Evolutionary conservation across 2,113 vertebrate genomes (phyloP).

Genomic region (Paedocypris sp.): DNA sequence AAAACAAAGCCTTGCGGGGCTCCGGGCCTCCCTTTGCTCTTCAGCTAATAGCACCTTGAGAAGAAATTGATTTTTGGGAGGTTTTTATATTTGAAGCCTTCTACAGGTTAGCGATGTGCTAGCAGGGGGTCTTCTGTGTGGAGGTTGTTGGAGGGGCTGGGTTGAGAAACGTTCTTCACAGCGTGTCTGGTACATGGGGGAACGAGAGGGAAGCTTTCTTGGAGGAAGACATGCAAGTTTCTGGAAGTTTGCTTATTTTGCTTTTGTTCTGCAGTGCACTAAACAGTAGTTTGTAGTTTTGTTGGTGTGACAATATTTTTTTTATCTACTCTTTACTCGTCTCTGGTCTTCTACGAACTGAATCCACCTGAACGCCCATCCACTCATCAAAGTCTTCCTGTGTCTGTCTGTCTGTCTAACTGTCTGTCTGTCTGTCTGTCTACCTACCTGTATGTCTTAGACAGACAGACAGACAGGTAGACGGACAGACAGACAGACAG

Average conservation of each 20-base stretch:
- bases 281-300: no score
- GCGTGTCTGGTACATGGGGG: constrained; percentile 43
- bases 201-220: constrained; percentile 4
- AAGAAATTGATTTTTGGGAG: constrained; percentile 65
- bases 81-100: constrained; percentile 46
- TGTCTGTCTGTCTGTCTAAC: no score
- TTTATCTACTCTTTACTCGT: no score
- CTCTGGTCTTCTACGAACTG: no score
- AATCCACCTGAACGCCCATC: no score
- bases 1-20: constrained; percentile 53
- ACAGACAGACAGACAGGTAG: no score
- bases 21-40: constrained; percentile 53
- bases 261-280: no score
- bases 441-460: no score
- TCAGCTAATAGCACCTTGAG: constrained; percentile 52
- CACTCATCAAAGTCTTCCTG: no score
- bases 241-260: constrained; percentile 38
- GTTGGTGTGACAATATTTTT: no score
- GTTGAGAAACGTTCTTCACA: constrained; percentile 53
- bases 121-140: constrained; percentile 63
- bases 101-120: constrained; percentile 41
- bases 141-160: constrained; percentile 48
- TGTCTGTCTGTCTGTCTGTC: no score
- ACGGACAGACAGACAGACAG: no score
- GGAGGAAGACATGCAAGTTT: constrained; percentile 46